Percentiles rank a stretch among this genome's conserved stretches.
Evolutionary conservation across 2,888 invertebrate genomes (phyloP).

Genomic region (Eulithis testata): DNA sequence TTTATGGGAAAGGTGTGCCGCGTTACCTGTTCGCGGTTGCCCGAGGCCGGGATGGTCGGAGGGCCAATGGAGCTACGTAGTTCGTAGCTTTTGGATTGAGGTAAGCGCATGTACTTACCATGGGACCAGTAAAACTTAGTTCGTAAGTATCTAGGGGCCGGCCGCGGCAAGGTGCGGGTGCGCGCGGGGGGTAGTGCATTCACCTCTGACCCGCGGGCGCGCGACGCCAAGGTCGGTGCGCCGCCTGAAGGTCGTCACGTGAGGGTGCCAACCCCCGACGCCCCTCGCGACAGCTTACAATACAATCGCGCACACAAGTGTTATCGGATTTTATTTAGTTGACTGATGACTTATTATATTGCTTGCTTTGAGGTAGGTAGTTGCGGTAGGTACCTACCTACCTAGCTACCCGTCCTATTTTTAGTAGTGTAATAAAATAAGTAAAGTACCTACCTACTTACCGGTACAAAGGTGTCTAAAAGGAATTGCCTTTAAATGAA

Average conservation of each 20-base stretch:
- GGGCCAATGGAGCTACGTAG: conserved; percentile 62
- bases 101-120: conserved; percentile 54
- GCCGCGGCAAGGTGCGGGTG: conserved; percentile 56
- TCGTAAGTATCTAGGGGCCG: conserved; percentile 49
- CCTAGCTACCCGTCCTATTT: no score
- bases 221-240: conserved; percentile 83
- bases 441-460: no score
- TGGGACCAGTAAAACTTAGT: conserved; percentile 15
- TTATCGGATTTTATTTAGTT: conserved; percentile 10
- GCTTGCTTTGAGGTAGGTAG: no score
- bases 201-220: conserved; percentile 84
- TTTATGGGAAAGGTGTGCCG: conserved; percentile 83
- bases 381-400: no score
- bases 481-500: no score
- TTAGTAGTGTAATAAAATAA: no score
- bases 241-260: conserved; percentile 83
- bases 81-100: conserved; percentile 60
- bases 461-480: no score
- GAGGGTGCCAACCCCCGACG: conserved; percentile 81
- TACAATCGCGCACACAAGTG: conserved; percentile 61
- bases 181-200: conserved; percentile 65
- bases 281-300: conserved; percentile 54
- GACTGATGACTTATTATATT: neutral
- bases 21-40: conserved; percentile 79
- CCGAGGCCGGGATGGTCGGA: conserved; percentile 54